phyloP scores from a whole-genome alignment of 2,113 vertebrate genomes.

The Paramormyrops kingsleyae region DNA sequence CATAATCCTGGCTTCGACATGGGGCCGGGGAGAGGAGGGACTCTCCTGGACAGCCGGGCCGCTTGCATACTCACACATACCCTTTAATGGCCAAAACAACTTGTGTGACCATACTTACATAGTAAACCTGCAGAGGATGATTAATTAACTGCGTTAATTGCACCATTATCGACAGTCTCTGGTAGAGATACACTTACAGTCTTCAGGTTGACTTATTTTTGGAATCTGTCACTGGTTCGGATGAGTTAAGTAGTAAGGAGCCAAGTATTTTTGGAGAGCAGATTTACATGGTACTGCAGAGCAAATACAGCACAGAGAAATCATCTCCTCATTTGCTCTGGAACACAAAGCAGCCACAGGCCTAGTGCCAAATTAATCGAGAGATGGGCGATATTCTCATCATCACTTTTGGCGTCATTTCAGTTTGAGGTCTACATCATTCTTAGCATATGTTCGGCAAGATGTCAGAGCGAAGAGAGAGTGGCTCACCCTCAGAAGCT shows the following conservation, averaged over 20 bases:
- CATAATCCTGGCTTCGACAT: slow-evolving; percentile 5
- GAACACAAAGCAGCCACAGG: not conserved
- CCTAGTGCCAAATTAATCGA: not conserved
- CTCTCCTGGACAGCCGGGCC: not conserved
- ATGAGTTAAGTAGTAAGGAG: not conserved
- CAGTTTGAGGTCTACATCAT: not conserved
- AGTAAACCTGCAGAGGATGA: not conserved
- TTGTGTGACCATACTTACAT: not conserved
- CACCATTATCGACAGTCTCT: not conserved
- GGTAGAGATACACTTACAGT: not conserved
- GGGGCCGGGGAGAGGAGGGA: not conserved
- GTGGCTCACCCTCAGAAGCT: not conserved
- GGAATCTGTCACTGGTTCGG: not conserved
- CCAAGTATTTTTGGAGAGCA: not conserved
- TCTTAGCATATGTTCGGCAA: slow-evolving; percentile 5
- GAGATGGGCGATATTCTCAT: not conserved
- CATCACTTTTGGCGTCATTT: not conserved
- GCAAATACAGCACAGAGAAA: not conserved
- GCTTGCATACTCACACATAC: not conserved
- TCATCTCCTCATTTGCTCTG: not conserved
- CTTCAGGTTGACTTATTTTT: not conserved
- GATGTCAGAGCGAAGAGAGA: not conserved
- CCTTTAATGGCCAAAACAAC: not conserved
- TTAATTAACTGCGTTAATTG: not conserved
- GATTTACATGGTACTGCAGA: not conserved